Conservation (phyloP, 2,888 invertebrate genomes). For the Epiblema foenella region DNA sequence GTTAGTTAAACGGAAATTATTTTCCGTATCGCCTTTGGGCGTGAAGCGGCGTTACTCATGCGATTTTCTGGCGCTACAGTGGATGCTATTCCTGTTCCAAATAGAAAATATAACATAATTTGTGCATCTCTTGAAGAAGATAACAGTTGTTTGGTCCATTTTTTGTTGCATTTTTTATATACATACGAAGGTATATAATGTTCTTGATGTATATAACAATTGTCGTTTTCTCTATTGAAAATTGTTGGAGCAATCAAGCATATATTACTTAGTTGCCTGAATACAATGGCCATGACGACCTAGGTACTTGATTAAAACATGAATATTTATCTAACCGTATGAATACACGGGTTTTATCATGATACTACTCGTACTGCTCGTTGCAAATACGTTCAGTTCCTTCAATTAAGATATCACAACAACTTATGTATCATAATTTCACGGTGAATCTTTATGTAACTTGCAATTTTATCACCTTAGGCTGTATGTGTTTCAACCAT, state of each 20-base stretch:
- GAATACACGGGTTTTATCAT: too few species aligned
- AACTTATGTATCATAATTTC: background rate
- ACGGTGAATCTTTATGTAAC: background rate
- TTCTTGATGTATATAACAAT: too few species aligned
- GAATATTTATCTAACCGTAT: background rate
- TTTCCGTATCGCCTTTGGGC: slow-evolving; percentile 70
- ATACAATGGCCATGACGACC: background rate
- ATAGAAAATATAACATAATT: slow-evolving; percentile 21
- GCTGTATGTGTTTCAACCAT: slow-evolving; percentile 5
- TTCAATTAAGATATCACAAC: background rate
- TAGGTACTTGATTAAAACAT: too few species aligned
- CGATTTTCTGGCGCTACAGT: slow-evolving; percentile 61
- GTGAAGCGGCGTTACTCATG: slow-evolving; percentile 64
- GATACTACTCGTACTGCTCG: too few species aligned
- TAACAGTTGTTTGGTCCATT: slow-evolving; percentile 2
- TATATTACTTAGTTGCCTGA: background rate
- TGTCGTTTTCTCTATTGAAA: too few species aligned
- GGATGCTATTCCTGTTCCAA: slow-evolving; percentile 15
- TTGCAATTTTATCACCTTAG: background rate
- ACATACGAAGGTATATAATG: too few species aligned
- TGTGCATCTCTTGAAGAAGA: slow-evolving; percentile 22
- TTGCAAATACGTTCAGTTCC: background rate
- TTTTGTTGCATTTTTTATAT: background rate
- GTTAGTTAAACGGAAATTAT: slow-evolving; percentile 78
- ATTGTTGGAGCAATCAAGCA: background rate